phyloP scores from a whole-genome alignment of 2,113 vertebrate genomes.

The Solea solea region DNA sequence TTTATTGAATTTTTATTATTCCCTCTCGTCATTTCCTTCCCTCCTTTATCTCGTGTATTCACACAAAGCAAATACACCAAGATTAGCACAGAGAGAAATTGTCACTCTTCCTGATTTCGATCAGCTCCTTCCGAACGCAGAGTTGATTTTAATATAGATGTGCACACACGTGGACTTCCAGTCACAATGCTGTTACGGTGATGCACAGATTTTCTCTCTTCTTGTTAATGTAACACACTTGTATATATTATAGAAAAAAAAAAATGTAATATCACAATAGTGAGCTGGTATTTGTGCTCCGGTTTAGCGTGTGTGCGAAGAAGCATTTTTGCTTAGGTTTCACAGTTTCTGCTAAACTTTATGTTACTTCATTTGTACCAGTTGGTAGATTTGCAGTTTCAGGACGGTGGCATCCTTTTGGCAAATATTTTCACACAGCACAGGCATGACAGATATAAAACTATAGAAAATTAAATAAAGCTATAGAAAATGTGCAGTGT shows the following conservation, averaged over 20 bases:
- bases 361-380: no score
- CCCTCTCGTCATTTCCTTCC: conserved; percentile 71
- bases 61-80: conserved; percentile 66
- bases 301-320: no score
- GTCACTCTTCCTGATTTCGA: conserved; percentile 67
- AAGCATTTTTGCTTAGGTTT: no score
- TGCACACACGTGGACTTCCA: conserved; percentile 38
- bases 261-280: conserved; percentile 3
- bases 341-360: no score
- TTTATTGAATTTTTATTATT: conserved; percentile 55
- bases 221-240: conserved; percentile 25
- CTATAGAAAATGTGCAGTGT: no score
- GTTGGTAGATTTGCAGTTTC: no score
- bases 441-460: no score
- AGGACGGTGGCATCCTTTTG: no score
- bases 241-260: conserved; percentile 21
- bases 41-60: conserved; percentile 64
- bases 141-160: conserved; percentile 84
- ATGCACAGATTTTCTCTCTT: conserved; percentile 8
- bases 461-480: no score
- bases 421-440: no score
- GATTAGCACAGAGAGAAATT: conserved; percentile 66
- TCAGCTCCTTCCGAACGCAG: conserved; percentile 57
- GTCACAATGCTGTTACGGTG: conserved; percentile 29
- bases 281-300: conserved; percentile 26